Conservation (phyloP, 2,888 invertebrate genomes). For the Lasioglossum leucozonium region DNA sequence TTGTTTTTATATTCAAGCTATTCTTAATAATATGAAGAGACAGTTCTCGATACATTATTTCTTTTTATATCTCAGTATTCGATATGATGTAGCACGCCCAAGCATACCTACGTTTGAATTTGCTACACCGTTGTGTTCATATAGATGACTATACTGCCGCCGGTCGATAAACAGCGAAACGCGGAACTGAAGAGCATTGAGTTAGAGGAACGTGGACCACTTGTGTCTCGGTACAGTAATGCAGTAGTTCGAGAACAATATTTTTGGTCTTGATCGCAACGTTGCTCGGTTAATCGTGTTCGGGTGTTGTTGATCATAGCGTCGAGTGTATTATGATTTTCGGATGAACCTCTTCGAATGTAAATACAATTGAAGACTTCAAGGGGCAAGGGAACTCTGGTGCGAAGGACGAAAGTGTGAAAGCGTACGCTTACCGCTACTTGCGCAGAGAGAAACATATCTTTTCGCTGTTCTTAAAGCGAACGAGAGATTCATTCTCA, state of each 20-base stretch:
- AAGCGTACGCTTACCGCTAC: conserved; percentile 58
- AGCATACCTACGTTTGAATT: conserved; percentile 51
- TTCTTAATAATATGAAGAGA: conserved; percentile 6
- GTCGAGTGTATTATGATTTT: conserved; percentile 15
- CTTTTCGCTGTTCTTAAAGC: conserved; percentile 33
- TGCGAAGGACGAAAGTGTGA: conserved; percentile 65
- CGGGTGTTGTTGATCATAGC: conserved; percentile 22
- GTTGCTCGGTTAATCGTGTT: conserved; percentile 41
- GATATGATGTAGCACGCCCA: conserved; percentile 37
- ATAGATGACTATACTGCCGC: conserved; percentile 61
- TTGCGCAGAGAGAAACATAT: conserved; percentile 49
- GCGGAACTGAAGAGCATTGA: conserved; percentile 68
- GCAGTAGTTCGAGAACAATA: conserved; percentile 64
- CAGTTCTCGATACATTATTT: neutral
- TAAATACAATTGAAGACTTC: conserved; percentile 24
- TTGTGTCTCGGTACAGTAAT: conserved; percentile 67
- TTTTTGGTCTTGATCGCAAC: conserved; percentile 60
- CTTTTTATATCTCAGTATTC: conserved; percentile 20
- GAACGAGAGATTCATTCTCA: neutral
- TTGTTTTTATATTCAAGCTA: neutral
- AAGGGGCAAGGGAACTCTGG: conserved; percentile 51
- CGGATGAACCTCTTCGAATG: conserved; percentile 24
- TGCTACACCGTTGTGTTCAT: conserved; percentile 55
- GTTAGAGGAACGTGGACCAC: conserved; percentile 70
- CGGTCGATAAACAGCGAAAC: conserved; percentile 74